phyloP scores from a whole-genome alignment of 2,888 invertebrate genomes.

The Lithodes maja region DNA sequence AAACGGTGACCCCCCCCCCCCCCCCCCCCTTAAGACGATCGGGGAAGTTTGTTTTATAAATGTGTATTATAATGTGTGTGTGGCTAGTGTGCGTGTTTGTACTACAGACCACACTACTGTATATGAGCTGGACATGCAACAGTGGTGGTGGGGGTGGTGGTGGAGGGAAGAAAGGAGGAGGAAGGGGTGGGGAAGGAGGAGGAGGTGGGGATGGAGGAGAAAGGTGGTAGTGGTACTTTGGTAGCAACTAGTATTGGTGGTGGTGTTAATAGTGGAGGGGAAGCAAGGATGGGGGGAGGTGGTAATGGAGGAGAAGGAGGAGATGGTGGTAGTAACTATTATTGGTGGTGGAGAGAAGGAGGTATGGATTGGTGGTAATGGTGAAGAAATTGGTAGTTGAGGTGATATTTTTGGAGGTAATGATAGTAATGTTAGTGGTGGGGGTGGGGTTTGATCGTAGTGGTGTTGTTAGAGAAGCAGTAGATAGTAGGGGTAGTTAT shows the following conservation, averaged over 20 bases:
- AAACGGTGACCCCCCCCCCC: too few species aligned
- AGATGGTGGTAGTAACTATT: neutral
- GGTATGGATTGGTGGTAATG: neutral
- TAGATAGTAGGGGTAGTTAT: neutral
- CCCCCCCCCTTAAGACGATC: too few species aligned
- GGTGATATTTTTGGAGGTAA: neutral
- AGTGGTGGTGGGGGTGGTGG: conserved; percentile 11
- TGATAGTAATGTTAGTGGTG: neutral
- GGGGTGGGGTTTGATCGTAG: neutral
- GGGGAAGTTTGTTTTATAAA: too few species aligned
- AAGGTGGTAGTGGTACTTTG: neutral
- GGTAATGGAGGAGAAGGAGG: neutral
- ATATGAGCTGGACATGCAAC: neutral
- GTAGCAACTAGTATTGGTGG: neutral
- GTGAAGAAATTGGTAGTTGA: neutral
- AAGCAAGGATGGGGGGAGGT: neutral
- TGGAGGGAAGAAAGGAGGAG: neutral
- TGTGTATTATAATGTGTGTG: too few species aligned
- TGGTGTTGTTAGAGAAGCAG: neutral
- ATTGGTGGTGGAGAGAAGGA: neutral
- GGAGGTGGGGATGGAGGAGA: neutral
- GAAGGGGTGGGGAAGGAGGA: neutral
- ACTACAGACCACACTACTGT: too few species aligned
- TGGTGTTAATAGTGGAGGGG: neutral
- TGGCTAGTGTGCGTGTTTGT: too few species aligned